These are phyloP conservation scores for Chloroceryle amazona DNA, from an alignment of 2,797 vertebrate genomes.

Conservation along the genomic window DNA sequence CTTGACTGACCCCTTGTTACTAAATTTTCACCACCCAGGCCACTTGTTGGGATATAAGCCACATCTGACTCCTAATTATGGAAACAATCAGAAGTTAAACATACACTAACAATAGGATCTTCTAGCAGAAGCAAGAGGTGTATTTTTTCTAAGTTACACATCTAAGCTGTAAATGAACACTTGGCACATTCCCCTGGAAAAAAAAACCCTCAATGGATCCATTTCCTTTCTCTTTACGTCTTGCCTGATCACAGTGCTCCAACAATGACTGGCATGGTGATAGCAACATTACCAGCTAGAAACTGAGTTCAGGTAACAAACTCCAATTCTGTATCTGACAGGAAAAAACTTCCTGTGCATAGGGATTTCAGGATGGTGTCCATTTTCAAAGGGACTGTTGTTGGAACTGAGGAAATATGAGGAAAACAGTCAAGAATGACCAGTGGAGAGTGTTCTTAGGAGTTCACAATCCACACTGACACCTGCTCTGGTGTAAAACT, in stretches of 20 bases:
- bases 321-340: not conserved
- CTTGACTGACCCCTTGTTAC: constrained; percentile 84
- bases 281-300: not conserved
- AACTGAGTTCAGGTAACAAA: not conserved
- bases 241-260: not conserved
- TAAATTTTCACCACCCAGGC: constrained; percentile 96
- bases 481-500: not conserved
- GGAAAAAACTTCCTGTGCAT: not conserved
- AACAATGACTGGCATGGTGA: not conserved
- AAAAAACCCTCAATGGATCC: not conserved
- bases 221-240: not conserved
- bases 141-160: not conserved
- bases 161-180: not conserved
- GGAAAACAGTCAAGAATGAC: not conserved
- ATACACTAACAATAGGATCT: not conserved
- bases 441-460: not conserved
- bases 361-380: not conserved
- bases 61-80: constrained; percentile 92
- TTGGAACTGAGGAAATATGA: fast-evolving
- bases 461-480: not conserved
- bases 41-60: constrained; percentile 94
- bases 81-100: constrained; percentile 15
- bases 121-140: not conserved
- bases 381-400: not conserved
- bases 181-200: not conserved